Base-by-base conservation (phyloP, 1,140 invertebrate genomes). In the Argopecten irradians region DNA sequence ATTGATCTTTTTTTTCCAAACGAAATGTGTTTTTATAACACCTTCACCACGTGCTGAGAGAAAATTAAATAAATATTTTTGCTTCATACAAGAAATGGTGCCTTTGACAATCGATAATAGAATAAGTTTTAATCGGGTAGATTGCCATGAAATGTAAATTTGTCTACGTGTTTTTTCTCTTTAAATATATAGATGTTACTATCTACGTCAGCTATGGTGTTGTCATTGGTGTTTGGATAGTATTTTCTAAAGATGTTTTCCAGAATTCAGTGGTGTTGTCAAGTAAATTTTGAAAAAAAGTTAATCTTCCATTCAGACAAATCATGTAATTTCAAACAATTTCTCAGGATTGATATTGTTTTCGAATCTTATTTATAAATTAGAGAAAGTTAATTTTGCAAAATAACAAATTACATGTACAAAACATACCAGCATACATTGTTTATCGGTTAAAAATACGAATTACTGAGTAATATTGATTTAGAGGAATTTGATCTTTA, bases 161-260 rank as follows among this genome's bases (percentile, higher is more conserved):
- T 71, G 55, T 71, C 22, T 71, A 71, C 55, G 28, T 71, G 55
- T 71, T 71, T 71, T 71, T 71, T 71, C 55, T 71, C 55, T 71
- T 71, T 71, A 71, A 71, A 71, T 71, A 71, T 28, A 28, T 71
- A 71, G 28, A 71, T n/a, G n/a, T 71, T 71, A n/a, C n/a, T n/a
- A 16, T 71, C 1, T n/a, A 16, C 28, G 55, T 46, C 43, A 46
- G 43, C 43, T 46, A 71, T n/a, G 55, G 55, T 71, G 28, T 71
- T 71, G 55, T 71, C 55, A 1, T 16, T 7, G 22, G 55, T 71
- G 22, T 71, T 28, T 71, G 1, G 13, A 71, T n/a, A n/a, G 2
- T 71, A 28, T 71, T 71, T 71, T 71, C 55, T 71, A 16, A 28
- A 71, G 16, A 5, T 11, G n/a, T 28, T 71, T 71, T 71, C 55